A percentile compares a stretch with the other conserved stretches of the same genome.
phyloP scores from a whole-genome alignment of 2,797 vertebrate genomes.

The Oreonectes daqikongensis region DNA sequence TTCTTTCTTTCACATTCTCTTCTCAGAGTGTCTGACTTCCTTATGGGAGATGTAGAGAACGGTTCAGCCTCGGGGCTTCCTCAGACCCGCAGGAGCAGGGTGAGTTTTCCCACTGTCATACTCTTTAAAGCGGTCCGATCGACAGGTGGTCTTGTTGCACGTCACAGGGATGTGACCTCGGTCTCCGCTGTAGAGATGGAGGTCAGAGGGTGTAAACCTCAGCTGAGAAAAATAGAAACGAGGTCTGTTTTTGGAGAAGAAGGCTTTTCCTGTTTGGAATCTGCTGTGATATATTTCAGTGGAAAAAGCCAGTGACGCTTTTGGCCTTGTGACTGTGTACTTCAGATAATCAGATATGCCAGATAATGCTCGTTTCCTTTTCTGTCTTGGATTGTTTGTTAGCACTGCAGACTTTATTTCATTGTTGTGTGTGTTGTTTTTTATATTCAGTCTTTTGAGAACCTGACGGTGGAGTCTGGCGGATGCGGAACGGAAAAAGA shows the following conservation, averaged over 20 bases:
- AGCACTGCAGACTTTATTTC: not conserved
- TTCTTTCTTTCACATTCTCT: constrained; percentile 56
- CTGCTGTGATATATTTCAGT: constrained; percentile 35
- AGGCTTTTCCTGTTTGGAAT: constrained; percentile 47
- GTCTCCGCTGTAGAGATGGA: not conserved
- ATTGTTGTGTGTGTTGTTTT: constrained; percentile 10
- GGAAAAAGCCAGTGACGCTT: constrained; percentile 58
- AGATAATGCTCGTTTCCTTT: constrained; percentile 33
- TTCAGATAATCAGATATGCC: constrained; percentile 35
- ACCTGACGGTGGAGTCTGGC: constrained; percentile 87
- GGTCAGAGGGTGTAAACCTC: constrained; percentile 20
- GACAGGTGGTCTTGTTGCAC: constrained; percentile 9
- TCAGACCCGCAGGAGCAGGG: constrained; percentile 89
- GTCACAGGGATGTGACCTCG: constrained; percentile 1
- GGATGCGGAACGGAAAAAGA: constrained; percentile 89
- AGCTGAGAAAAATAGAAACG: constrained; percentile 32
- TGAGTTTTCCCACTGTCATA: constrained; percentile 66
- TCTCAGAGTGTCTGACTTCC: constrained; percentile 95
- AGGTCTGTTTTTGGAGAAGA: constrained; percentile 51
- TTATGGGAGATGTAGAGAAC: constrained; percentile 99
- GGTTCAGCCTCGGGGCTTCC: constrained; percentile 89
- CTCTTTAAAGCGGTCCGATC: constrained; percentile 4
- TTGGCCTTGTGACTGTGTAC: constrained; percentile 59
- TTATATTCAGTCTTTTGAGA: constrained; percentile 88
- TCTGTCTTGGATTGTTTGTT: constrained; percentile 14